These are phyloP conservation scores for Remorina albescens DNA, from an alignment of 2,797 vertebrate genomes.

Conservation along the genomic window DNA sequence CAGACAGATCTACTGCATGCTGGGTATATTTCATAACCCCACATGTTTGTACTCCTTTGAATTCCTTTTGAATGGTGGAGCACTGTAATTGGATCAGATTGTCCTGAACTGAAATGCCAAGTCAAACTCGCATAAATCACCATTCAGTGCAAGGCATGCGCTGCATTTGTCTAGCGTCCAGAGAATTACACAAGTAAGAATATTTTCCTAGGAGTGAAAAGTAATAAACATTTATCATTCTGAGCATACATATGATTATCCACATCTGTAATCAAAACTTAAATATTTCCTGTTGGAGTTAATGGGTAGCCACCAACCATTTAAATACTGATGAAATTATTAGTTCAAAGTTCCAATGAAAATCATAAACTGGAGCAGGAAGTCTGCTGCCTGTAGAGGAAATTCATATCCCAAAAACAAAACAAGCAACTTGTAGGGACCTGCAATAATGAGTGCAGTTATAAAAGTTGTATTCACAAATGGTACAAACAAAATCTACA, in stretches of 20 bases:
- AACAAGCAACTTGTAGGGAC: neutral
- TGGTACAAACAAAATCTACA: neutral
- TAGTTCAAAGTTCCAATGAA: neutral
- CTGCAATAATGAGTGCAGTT: neutral
- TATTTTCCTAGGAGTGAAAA: neutral
- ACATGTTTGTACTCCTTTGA: constrained; percentile 3
- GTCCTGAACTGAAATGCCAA: neutral
- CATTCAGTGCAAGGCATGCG: neutral
- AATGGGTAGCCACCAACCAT: neutral
- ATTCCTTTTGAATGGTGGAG: neutral
- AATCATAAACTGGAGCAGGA: neutral
- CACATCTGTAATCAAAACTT: neutral
- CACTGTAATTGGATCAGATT: neutral
- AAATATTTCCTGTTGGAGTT: neutral
- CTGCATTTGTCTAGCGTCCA: neutral
- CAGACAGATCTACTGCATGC: neutral
- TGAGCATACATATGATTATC: neutral
- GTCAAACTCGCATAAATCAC: neutral
- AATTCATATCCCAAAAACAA: neutral
- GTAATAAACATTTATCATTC: neutral
- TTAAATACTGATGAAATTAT: neutral
- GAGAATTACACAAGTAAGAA: neutral
- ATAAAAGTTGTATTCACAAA: neutral
- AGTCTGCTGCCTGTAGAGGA: neutral
- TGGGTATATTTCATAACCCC: constrained; percentile 12